Percentiles rank a stretch among this genome's conserved stretches.
phyloP scores from a whole-genome alignment of 2,888 invertebrate genomes.

The Noctuana brunneofusca region DNA sequence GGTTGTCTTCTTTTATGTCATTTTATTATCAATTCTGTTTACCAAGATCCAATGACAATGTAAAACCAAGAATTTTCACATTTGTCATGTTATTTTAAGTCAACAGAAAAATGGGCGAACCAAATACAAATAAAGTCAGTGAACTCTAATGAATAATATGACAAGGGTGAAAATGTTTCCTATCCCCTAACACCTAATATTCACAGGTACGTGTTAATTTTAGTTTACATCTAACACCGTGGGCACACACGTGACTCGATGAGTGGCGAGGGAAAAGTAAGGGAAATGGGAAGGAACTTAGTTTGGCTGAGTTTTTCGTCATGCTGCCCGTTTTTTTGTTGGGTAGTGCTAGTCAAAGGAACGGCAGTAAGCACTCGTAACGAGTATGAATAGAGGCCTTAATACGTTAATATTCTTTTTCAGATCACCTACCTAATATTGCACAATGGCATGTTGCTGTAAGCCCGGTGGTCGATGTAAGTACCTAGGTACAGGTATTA shows the following conservation, averaged over 20 bases:
- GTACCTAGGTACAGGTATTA: too few species aligned
- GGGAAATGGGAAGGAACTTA: too few species aligned
- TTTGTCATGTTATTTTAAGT: conserved; percentile 38
- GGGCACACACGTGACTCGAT: too few species aligned
- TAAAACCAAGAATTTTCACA: conserved; percentile 33
- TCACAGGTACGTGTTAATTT: conserved; percentile 3
- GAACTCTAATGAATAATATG: conserved; percentile 37
- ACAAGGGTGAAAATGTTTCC: conserved; percentile 42
- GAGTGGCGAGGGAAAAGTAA: too few species aligned
- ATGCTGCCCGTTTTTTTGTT: too few species aligned
- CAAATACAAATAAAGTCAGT: conserved; percentile 3
- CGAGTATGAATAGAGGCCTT: neutral
- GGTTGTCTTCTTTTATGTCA: conserved; percentile 14
- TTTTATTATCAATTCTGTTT: conserved; percentile 38
- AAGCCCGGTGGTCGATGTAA: conserved; percentile 56
- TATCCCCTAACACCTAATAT: conserved; percentile 36
- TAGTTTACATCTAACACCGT: neutral
- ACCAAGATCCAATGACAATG: conserved; percentile 42
- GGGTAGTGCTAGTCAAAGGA: too few species aligned
- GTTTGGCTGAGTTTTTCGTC: too few species aligned
- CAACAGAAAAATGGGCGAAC: conserved; percentile 12
- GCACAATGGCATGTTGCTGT: conserved; percentile 64
- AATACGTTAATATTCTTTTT: neutral
- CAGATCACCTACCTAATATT: conserved; percentile 18
- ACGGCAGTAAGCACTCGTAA: too few species aligned